Conservation (phyloP, 1,140 invertebrate genomes). For the Magallana gigas region DNA sequence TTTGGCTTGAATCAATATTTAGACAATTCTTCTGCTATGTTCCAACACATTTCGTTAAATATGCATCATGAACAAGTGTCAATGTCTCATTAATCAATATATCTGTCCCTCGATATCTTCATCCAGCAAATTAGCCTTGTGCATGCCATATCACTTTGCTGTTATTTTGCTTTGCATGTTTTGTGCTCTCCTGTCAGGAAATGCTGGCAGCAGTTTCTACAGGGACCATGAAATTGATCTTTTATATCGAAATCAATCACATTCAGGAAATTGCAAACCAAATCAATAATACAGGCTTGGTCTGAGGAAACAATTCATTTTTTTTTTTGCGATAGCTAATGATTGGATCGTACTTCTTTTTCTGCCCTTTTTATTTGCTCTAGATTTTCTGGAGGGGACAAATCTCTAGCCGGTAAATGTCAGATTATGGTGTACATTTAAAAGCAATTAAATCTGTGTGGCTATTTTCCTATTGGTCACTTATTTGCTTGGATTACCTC, state of each 20-base stretch:
- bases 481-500: conserved; percentile 17
- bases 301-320: neutral
- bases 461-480: conserved; percentile 12
- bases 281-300: neutral
- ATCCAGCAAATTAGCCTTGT: neutral
- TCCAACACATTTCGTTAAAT: conserved; percentile 4
- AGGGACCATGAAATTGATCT: neutral
- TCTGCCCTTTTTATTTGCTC: neutral
- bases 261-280: neutral
- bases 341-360: neutral
- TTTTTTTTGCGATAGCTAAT: neutral
- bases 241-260: conserved; percentile 30
- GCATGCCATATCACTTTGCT: neutral
- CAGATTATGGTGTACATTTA: neutral
- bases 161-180: too few species aligned
- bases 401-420: neutral
- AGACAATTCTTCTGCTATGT: neutral
- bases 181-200: neutral
- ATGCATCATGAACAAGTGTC: neutral
- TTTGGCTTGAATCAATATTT: conserved; percentile 15
- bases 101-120: neutral
- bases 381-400: too few species aligned
- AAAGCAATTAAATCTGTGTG: neutral
- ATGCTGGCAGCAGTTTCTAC: neutral
- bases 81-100: neutral